phyloP scores from a whole-genome alignment of 2,113 vertebrate species.

The Sardina pilchardus region DNA sequence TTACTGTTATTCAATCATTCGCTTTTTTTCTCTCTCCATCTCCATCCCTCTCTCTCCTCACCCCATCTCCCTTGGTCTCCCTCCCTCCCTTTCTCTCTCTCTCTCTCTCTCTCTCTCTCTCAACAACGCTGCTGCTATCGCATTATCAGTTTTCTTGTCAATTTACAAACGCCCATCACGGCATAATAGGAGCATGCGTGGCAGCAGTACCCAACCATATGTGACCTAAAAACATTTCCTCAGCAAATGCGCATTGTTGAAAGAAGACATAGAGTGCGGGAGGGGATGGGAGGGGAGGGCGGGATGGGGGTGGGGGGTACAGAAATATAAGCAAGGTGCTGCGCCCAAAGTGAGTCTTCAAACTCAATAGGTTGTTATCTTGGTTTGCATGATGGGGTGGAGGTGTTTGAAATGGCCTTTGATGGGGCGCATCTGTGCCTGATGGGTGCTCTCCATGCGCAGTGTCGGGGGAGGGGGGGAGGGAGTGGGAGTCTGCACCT shows the following conservation, averaged over 20 bases:
- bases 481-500: constrained; percentile 89
- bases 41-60: constrained; percentile 49
- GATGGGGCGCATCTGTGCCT: constrained; percentile 95
- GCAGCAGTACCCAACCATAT: constrained; percentile 59
- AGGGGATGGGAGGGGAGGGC: constrained; percentile 23
- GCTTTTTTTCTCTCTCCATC: constrained; percentile 73
- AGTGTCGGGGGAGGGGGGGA: constrained; percentile 81
- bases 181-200: constrained; percentile 80
- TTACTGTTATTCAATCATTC: constrained; percentile 99
- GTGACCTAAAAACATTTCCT: constrained; percentile 79
- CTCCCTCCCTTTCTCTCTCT: constrained; percentile 50
- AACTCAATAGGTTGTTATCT: constrained; percentile 81
- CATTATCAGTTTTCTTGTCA: constrained; percentile 95
- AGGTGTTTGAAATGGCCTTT: constrained; percentile 74
- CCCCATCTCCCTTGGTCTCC: constrained; percentile 62
- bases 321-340: constrained; percentile 56
- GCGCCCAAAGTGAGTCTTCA: constrained; percentile 74
- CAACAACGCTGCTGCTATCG: constrained; percentile 74
- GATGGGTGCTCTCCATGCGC: constrained; percentile 82
- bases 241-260: constrained; percentile 71
- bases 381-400: constrained; percentile 78
- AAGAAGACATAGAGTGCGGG: constrained; percentile 42
- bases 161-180: constrained; percentile 87
- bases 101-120: constrained; percentile 41
- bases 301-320: constrained; percentile 21